Base-by-base conservation (phyloP, 2,888 invertebrate genomes). In the Hedychridium roseum region DNA sequence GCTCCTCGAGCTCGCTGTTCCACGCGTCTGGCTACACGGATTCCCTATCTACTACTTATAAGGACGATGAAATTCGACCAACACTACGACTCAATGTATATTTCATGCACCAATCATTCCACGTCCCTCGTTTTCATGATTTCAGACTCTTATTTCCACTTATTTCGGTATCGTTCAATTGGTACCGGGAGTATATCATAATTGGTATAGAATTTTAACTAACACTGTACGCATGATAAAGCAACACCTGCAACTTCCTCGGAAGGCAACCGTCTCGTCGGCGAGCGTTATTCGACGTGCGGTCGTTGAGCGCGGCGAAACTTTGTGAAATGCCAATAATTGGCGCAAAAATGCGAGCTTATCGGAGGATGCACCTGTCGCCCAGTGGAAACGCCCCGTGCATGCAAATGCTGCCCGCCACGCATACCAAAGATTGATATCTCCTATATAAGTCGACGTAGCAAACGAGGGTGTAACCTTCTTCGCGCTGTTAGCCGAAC, bases 321-420 rank as follows among this genome's bases (percentile, higher is more conserved):
- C 53, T 62, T 54, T 39, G 44, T 57, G 54, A 68, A 70, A 72
- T 68, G 61, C 67, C 68, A 71, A 74, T 73, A 74, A 73, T 74
- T 73, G 71, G 68, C 60, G 54, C 57, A 66, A 66, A 72, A 65
- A 64, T 65, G 60, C 57, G 48, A 45, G 54, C 64, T 68, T 68
- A 69, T 70, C 68, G 60, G 45, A 27, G 43, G 38, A 30, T 41
- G 60, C 71, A 72, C 69, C 69, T 71, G 72, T 62, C 65, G 54
- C 11, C 50, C 46, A 21, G 16, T 12, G 30, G 36, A n/a, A 9
- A 17, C 30, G 28, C 9, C 23, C n/a, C 15, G 11, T 40, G 56
- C 60, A 68, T 70, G 68, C 68, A 66, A 70, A 70, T 69, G 54
- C 45, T 20, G 47, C 54, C 50, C 50, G 47, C 32, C 31, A 56